Base-by-base conservation (phyloP, 2,888 invertebrate species). In the Aproaerema taeniolella region DNA sequence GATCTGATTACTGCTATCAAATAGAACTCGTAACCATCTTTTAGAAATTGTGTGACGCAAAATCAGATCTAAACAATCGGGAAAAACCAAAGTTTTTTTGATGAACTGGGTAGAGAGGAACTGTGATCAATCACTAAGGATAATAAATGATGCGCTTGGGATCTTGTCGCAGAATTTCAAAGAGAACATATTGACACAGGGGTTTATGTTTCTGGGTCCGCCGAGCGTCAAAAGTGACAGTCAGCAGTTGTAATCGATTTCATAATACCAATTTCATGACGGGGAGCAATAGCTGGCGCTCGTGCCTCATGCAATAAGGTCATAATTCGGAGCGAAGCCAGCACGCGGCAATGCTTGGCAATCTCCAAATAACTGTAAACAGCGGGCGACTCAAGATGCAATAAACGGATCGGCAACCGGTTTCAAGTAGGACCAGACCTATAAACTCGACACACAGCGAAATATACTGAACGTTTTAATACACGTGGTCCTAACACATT, bases 231-330 rank as follows among this genome's bases (percentile, higher is more conserved):
- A 20, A 41, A 41, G 37, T 38, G 37, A 41, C 41, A 41, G 43
- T 39, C 43, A 43, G 39, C 37, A n/a, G 13, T n/a, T 33, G 28
- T 37, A 33, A 43, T 40, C 39, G 40, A 39, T 43, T 40, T 40
- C 40, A 29, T 43, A 43, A 43, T 43, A 29, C 36, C 36, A 9
- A 25, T 42, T 42, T 34, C 36, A 30, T 34, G 36, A 36, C 32
- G 31, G 9, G 30, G 34, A 15, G 13, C 7, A 13, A 26, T 14
- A 9, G n/a, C 4, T 54, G n/a, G 51, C 51, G 56, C 53, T 54
- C 58, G 61, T 58, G 53, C 52, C 53, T 55, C 62, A 63, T 64
- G 66, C 61, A 53, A 62, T 53, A 45, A 49, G 45, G 53, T 52
- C 62, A 62, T 65, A 62, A 58, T 53, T 58, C 55, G 57, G 51